Base-by-base conservation (phyloP, 2,797 vertebrate genomes). In the Prionace glauca region DNA sequence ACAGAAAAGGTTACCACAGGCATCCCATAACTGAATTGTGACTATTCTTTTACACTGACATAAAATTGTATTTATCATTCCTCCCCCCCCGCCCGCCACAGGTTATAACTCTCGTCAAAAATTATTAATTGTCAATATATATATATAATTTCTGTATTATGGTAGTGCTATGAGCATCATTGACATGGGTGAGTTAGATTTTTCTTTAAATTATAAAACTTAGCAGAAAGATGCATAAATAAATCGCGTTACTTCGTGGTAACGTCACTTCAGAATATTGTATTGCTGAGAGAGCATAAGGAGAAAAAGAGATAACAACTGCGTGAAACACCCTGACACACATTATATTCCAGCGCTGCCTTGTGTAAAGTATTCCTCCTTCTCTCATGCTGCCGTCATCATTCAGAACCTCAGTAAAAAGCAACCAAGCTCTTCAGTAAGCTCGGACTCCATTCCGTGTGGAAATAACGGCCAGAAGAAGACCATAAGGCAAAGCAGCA, bases 131-230 rank as follows among this genome's bases (percentile, higher is more conserved):
- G 24, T 92, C 90, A 67, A 36, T 36, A 16, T 62, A 41, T 62
- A 41, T 41, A 7, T n/a, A 67, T 96, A 96, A 96, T 71, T 96
- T 96, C 32, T 90, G 93, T 95, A 96, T 95, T 96, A 92, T 79
- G 96, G 71, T 36, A 9, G 32, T 86, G 72, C 16, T 95, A 62
- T 77, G 77, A 95, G n/a, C 77, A 95, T 77, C 41, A 36, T 72
- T 50, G 69, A 20, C 29, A 20, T 14, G 95, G 5, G 50, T 20
- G 20, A n/a, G 8, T 41, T 22, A 92, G n/a, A 36, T 92, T 22
- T 41, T 41, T 24, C 32, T 32, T 1, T 3, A 56, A 56, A 88
- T 14, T 24, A 29, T 60, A 12, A 81, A 56, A 32, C 56, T 62
- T 60, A 92, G n/a, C 32, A 92, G 87, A 90, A 90, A 60, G 29